phyloP scores from a whole-genome alignment of 2,797 vertebrate species.

The Xerus rutilus region DNA sequence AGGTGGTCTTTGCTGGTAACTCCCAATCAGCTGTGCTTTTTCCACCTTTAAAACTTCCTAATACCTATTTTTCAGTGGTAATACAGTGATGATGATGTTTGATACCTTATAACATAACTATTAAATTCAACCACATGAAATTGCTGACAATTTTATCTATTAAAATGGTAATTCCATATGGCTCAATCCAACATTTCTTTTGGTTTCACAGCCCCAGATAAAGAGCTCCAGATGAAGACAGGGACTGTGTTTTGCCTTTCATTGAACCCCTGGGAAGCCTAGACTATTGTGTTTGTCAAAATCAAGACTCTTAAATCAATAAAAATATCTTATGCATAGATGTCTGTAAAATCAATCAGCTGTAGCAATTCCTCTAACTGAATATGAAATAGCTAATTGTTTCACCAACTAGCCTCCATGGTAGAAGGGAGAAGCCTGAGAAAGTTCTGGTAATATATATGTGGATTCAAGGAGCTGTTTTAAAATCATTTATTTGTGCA shows the following conservation, averaged over 20 bases:
- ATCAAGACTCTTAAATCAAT: conserved; percentile 13
- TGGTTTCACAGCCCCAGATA: neutral
- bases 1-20: neutral
- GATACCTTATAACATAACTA: neutral
- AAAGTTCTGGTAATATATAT: conserved; percentile 44
- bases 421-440: conserved; percentile 28
- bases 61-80: neutral
- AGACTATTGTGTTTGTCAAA: neutral
- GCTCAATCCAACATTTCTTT: neutral
- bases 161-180: neutral
- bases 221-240: neutral
- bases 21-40: neutral
- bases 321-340: neutral
- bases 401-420: neutral
- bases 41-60: neutral
- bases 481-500: conserved; percentile 43
- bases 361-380: neutral
- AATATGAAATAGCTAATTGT: conserved; percentile 6
- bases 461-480: conserved; percentile 57
- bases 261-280: neutral
- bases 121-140: neutral
- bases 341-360: neutral
- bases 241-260: neutral
- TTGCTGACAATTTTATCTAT: neutral
- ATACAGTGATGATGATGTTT: neutral